Evolutionary conservation across 1,140 invertebrate species (phyloP), one percentile per base, ranked within the genome.

Genomic region (Euglossa dilemma): DNA sequence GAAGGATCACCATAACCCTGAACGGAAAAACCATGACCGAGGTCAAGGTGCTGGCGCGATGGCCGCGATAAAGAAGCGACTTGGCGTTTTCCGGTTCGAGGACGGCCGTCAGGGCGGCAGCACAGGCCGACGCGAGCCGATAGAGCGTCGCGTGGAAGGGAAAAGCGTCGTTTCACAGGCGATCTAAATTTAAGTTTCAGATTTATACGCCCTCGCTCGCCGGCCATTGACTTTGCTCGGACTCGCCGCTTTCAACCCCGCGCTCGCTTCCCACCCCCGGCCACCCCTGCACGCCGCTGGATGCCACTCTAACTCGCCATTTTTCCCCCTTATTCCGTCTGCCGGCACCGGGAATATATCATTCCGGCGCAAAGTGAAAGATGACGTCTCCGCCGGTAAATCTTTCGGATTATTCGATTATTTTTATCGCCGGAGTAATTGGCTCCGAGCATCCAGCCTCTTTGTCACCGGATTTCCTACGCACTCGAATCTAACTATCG

Each of bases 181-280:
- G 84, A 85, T 90, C 90, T 90, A 90, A 90, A 90, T 90, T 90
- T 90, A 90, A 90, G 83, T 84, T 81, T 74, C 81, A 86, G 87
- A 90, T 90, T 90, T 90, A 89, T 90, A 90, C 89, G 85, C 89
- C 87, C 87, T 90, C 85, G 75, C 87, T 86, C 80, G 80, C 80
- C 85, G 90, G 90, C 81, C 90, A 90, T 90, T 90, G 90, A 90
- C 90, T 90, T 89, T 85, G 43, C 83, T 84, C 72, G 81, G 56
- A 84, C 84, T 66, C 73, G 77, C 78, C 64, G 82, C 80, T 82
- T 86, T 81, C 88, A 86, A 83, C 84, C 85, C 82, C 74, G 75
- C 80, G 36, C 66, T 63, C 61, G 16, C 52, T 52, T 81, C 57
- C 50, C 57, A 45, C 77, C 67, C 36, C 36, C 25, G 12, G 45